Evolutionary conservation across 1,140 invertebrate species (phyloP), one percentile per base, ranked within the genome.

Genomic region (Meloidogyne hapla): DNA sequence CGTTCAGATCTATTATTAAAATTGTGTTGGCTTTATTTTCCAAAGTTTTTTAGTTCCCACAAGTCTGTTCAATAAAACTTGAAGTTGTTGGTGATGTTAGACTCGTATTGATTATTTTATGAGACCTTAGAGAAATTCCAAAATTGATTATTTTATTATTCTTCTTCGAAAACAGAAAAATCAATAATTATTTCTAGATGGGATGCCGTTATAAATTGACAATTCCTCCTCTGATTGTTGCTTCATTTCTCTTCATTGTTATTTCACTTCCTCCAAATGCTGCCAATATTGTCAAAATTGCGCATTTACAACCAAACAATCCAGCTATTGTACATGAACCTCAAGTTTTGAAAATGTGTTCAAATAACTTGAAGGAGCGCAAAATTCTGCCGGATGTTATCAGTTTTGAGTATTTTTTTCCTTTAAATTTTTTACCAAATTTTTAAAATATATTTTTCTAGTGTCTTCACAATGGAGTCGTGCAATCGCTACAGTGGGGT

Each of bases 401-500:
- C 61, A 78, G 42, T 69, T 69, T 85, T 23, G 69, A 84, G 83
- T 42, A 56, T n/a, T n/a, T n/a, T n/a, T n/a, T n/a, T n/a, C n/a
- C n/a, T n/a, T n/a, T n/a, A n/a, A n/a, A n/a, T n/a, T n/a, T n/a
- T n/a, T n/a, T n/a, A 67, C 18, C 26, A 73, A 33, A 28, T 6
- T 18, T 73, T n/a, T 1, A 73, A 33, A 18, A 62, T 18, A 56
- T n/a, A 70, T 25, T 23, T 26, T 26, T 8, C 4, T 62, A 84
- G 83, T 18, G 74, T 85, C 15, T 76, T 68, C 66, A 85, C 84
- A 42, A 85, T 86, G 84, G 83, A 86, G 65, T 83, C 81, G 15
- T 85, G 84, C 69, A 86, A 84, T 63, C 76, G 81, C 13, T 86
- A 77, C 67, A 83, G 77, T 26, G 84, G 84, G 56, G 84, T 85